Conservation (phyloP, 2,888 invertebrate genomes). For the Pristionchus entomophagus region DNA sequence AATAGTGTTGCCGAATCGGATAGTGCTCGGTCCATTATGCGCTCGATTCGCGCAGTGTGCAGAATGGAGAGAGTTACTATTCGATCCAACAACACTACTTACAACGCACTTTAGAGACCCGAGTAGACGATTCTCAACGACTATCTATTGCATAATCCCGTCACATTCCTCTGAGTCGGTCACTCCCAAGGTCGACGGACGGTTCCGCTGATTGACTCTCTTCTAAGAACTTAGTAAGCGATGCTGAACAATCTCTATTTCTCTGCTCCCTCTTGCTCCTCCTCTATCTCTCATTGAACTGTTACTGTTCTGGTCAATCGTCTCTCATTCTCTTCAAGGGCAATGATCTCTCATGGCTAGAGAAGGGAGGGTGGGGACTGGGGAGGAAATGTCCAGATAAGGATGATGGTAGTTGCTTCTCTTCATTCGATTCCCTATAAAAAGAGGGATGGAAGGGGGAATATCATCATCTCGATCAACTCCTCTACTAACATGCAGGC, state of each 20-base stretch:
- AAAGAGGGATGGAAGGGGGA: not conserved
- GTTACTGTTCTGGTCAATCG: not conserved
- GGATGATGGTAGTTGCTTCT: not conserved
- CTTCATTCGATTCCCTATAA: not conserved
- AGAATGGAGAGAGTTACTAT: too few relatives aligned
- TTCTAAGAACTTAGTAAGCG: conserved; percentile 24
- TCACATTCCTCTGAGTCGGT: not conserved
- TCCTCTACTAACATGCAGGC: conserved; percentile 18
- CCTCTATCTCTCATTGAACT: not conserved
- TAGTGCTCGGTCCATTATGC: too few relatives aligned
- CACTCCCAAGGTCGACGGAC: conserved; percentile 7
- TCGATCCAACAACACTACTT: too few relatives aligned
- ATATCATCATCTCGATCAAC: conserved; percentile 18
- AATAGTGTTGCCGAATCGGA: too few relatives aligned
- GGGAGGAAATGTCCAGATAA: not conserved
- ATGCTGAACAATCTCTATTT: not conserved
- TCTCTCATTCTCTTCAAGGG: conserved; percentile 1
- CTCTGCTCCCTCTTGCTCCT: not conserved
- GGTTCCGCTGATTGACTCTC: not conserved
- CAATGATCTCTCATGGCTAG: not conserved
- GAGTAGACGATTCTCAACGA: not conserved
- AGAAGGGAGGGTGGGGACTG: not conserved
- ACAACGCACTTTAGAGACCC: too few relatives aligned
- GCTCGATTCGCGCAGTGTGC: too few relatives aligned
- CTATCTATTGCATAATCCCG: not conserved